Evolutionary conservation across 2,113 vertebrate species (phyloP), one percentile per base, ranked within the genome.

Genomic region (Arothron firmamentum): DNA sequence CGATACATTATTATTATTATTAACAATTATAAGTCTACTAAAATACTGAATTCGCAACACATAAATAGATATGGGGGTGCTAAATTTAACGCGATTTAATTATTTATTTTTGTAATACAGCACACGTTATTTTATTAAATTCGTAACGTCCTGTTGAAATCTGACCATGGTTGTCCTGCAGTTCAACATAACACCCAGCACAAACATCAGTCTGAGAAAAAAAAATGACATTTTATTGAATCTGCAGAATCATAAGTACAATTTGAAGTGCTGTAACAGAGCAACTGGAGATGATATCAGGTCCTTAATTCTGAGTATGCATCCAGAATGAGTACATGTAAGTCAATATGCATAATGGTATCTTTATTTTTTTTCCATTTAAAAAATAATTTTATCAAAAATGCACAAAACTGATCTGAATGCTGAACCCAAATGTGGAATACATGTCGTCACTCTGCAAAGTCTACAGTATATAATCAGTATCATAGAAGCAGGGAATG

Each of bases 201-300:
- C 57, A 69, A 58, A 74, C 56, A 14, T 50, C 20, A 75, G 71
- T 78, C 72, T 84, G 85, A 87, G 81, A 85, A 88, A 88, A 83
- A 88, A 90, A 90, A 49, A 70, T 23, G 83, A 89, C 82, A 90
- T 86, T 89, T 91, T 91, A 91, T 91, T 91, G 83, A 86, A 80
- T 89, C 82, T 87, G 87, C 80, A 87, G 86, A 89, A 87, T 88
- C 77, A 80, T 84, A 81, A 83, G 85, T 89, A 90, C 85, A 90
- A 74, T 85, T 89, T 84, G 82, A 90, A 86, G 85, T 89, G 87
- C 85, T 90, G 80, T 87, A 86, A 87, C 78, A 86, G 80, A 82
- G 81, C 66, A 83, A 86, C 78, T 81, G 79, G 75, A 87, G 75
- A 88, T 87, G 85, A 80, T 80, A 78, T 76, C 82, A 85, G 80